Evolutionary conservation across 2,888 invertebrate species (phyloP).

Genomic region (Neria commutata): DNA sequence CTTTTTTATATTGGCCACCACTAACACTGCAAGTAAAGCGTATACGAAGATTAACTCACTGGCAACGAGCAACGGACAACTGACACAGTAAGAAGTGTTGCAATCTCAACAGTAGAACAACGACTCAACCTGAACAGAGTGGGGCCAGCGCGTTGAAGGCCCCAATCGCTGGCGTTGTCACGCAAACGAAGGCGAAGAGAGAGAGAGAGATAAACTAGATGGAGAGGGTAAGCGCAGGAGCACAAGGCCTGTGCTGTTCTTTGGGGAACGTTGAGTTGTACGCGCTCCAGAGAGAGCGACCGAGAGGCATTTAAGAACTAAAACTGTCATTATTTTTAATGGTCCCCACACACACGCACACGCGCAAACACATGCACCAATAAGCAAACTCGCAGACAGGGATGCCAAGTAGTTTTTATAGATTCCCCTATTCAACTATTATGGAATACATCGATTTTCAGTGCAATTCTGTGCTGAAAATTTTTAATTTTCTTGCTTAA

Average conservation of each 20-base stretch:
- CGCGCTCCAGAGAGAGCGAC: slow-evolving; percentile 5
- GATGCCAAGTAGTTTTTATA: background rate
- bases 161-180: slow-evolving; percentile 28
- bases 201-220: slow-evolving; percentile 6
- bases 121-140: slow-evolving; percentile 46
- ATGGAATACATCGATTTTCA: no score
- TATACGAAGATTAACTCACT: background rate
- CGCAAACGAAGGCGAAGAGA: slow-evolving; percentile 1
- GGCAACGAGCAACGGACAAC: background rate
- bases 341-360: background rate
- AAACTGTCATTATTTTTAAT: slow-evolving; percentile 13
- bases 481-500: no score
- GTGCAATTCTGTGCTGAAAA: no score
- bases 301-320: slow-evolving; percentile 2
- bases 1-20: slow-evolving; percentile 2
- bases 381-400: background rate
- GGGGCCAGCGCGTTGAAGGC: slow-evolving; percentile 38
- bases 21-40: background rate
- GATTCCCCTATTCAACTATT: no score
- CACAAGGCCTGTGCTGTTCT: slow-evolving; percentile 4
- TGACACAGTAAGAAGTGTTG: slow-evolving; percentile 41
- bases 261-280: slow-evolving; percentile 21
- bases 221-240: slow-evolving; percentile 14
- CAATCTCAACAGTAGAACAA: slow-evolving; percentile 56
- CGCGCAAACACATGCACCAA: background rate